Base-by-base conservation (phyloP, 2,113 vertebrate genomes). In the Cynocephalus volans region DNA sequence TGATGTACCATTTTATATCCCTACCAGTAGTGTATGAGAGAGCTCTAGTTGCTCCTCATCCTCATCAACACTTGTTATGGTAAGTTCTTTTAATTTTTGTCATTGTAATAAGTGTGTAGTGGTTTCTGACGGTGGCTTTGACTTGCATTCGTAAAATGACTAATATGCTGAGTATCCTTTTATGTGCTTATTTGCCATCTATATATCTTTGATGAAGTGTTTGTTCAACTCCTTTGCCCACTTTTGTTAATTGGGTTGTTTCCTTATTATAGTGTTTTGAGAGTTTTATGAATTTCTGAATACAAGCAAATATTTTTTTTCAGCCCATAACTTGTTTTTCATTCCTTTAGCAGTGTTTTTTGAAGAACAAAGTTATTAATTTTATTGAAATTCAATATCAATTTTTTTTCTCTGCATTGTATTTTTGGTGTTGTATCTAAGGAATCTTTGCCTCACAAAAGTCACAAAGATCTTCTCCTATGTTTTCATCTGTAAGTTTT, bases 121-220 rank as follows among this genome's bases (percentile, higher is more conserved):
- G 48, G 52, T 69, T 73, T 96, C 79, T 64, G 60, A 69, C 17
- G 60, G 52, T 92, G 50, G 24, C 87, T 77, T 95, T 87, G 33
- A 83, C 52, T 60, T 76, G 50, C 15, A 88, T 76, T 93, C 88
- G 19, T 31, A 65, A 77, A 69, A 86, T 72, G 56, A 88, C 19
- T 58, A 75, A 83, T 62, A 75, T 50, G 19, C 36, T 67, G n/a
- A 73, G 41, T 6, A 45, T 45, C 41, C 41, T 48, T 73, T 73
- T 5, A 48, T 73, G 41, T 73, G 11, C 24, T 73, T 23, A 73
- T 45, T 45, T 73, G n/a, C 23, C 72, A 26, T 65, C 12, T 45
- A 73, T 26, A 14, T 73, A 14, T 73, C 23, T 73, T 73, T 48
- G 19, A 24, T 26, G 12, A 73, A 45, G 41, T 48, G 24, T 73